Base-by-base conservation (phyloP, 2,797 vertebrate genomes). In the Xenops minutus region DNA sequence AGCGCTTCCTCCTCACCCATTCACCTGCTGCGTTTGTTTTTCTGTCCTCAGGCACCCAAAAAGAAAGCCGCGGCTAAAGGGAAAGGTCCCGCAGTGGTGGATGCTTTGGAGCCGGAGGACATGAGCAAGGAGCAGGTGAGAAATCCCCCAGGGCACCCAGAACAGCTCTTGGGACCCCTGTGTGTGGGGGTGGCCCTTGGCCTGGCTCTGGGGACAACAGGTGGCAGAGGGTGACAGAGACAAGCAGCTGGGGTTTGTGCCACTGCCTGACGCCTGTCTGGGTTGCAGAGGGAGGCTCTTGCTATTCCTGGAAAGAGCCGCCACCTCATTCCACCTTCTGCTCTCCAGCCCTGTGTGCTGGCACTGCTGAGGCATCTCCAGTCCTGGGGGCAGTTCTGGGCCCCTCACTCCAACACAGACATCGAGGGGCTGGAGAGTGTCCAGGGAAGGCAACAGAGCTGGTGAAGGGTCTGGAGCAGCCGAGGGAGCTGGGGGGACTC, bases 91-190 rank as follows among this genome's bases (percentile, higher is more conserved):
- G 71, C 93, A 0, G 68, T 97, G 41, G 97, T 98, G 20, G 98
- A 99, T 71, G 97, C 68, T 8, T 24, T 97, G 6, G 76, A 98
- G 26, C 98, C 97, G 0, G 92, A 97, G 37, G 98, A 98, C 44
- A 98, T 99, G 98, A 98, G 71, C 49, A 98, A 96, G 87, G 98
- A 98, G 77, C 98, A 99, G 98, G 99, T 99, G 93, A 96, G 94
- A 12, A 26, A 12, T 10, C 9, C 18, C 36, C 17, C 20, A 22
- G 55, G 44, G 41, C 39, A 4, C 17, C 15, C 3, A 22, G 43
- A 27, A 10, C 18, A 7, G 74, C 4, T 1, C 51, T 19, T 1
- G 7, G 71, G 34, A 39, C 8, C 63, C 41, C 26, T 15, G 34
- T 22, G 10, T 6, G 29, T 27, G 51, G 26, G 51, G 29, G 51